Evolutionary conservation across 2,113 vertebrate species (phyloP), one percentile per base, ranked within the genome.

Genomic region (Nothobranchius furzeri): DNA sequence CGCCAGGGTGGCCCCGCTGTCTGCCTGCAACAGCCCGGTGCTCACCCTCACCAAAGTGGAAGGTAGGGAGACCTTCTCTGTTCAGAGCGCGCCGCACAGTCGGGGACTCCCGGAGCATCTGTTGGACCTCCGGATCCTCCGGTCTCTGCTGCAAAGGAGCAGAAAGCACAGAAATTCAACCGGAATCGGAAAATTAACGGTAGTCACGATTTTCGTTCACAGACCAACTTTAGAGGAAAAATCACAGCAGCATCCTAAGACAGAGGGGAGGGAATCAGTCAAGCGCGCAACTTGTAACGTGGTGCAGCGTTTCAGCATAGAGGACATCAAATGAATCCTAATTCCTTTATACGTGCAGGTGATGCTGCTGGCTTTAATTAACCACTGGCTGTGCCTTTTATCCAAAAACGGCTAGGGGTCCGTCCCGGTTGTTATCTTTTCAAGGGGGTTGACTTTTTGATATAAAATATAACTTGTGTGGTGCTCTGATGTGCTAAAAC

Each of bases 31-130:
- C 93, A 98, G 96, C 70, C 96, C 96, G 75, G 96, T 98, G 74
- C 95, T 98, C 90, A 98, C 96, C 86, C 94, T 98, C 89, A 96
- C 95, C 92, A 96, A 96, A 93, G 95, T 98, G 92, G 95, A 97
- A 97, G 96, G 96, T 98, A 96, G 69, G 84, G 43, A 42, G 55
- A 68, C 59, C n/a, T 6, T 9, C 1, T 68, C 59, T 24, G 8
- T 67, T 58, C 7, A 15, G 46, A 36, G 37, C 62, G 46, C 87
- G 64, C 72, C 51, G 17, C 37, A 64, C 51, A 24, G 14, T 37
- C 37, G 37, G 37, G 56, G 45, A 42, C 36, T 57, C 51, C 51
- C 10, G 51, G 5, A 53, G 43, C 43, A 45, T 45, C 43, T 45
- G 43, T 43, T 45, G 43, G 43, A 45, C 43, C 9, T 48, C 47